Percentiles rank a stretch among this genome's conserved stretches.
These are phyloP conservation scores for Ips nitidus DNA, from an alignment of 1,140 invertebrate species.

Conservation along the genomic window DNA sequence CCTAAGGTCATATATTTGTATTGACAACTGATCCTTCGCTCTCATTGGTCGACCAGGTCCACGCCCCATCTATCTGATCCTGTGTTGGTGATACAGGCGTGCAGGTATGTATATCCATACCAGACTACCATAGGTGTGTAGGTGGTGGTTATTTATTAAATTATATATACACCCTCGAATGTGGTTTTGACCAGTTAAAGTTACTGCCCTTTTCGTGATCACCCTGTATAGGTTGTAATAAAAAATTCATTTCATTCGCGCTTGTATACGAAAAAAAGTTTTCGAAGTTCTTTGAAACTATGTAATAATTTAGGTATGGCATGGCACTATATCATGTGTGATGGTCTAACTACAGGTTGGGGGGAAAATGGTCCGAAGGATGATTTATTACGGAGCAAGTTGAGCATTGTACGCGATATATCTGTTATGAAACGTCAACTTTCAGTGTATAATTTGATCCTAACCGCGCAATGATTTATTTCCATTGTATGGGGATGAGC, in stretches of 20 bases:
- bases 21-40: too few relatives aligned
- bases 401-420: slow-evolving; percentile 34
- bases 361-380: slow-evolving; percentile 16
- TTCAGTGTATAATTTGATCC: slow-evolving; percentile 36
- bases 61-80: too few relatives aligned
- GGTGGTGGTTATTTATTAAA: too few relatives aligned
- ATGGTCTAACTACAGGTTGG: slow-evolving; percentile 41
- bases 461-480: slow-evolving; percentile 33
- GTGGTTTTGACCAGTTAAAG: too few relatives aligned
- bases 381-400: slow-evolving; percentile 34
- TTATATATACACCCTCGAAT: too few relatives aligned
- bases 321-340: slow-evolving; percentile 41
- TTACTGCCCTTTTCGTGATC: not conserved
- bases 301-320: slow-evolving; percentile 38
- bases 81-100: too few relatives aligned
- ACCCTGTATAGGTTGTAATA: not conserved
- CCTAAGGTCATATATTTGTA: too few relatives aligned
- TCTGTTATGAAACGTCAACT: slow-evolving; percentile 36
- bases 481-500: slow-evolving; percentile 24
- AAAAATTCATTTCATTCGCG: too few relatives aligned
- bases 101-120: too few relatives aligned
- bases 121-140: too few relatives aligned
- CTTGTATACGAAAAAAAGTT: too few relatives aligned
- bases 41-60: too few relatives aligned
- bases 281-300: slow-evolving; percentile 3